Evolutionary conservation across 1,140 invertebrate species (phyloP), one percentile per base, ranked within the genome.

Genomic region (Lordiphosa stackelbergi): DNA sequence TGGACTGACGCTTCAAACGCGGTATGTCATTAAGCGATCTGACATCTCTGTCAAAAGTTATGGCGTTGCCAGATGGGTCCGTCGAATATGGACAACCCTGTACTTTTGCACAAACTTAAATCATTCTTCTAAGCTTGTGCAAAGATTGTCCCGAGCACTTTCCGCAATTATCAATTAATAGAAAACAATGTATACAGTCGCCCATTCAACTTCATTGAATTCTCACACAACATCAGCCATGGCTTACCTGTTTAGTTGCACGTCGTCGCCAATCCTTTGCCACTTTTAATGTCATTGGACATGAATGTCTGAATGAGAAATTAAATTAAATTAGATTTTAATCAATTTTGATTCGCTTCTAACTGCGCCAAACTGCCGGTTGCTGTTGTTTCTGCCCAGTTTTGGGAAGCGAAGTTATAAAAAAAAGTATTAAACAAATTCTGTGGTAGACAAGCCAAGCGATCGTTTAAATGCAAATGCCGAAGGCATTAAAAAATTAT

Each of bases 401-500:
- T 49, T 36, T 36, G 12, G 41, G 45, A 40, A 3, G 5, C 24
- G 47, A 41, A 59, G 48, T 40, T 53, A 38, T 53, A 53, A 13
- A 63, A 16, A 16, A 60, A 68, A 48, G 4, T 16, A 12, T 49
- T 36, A 37, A 46, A 57, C 41, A 43, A 51, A 34, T 58, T 19
- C 22, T 46, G 36, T 66, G n/a, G 40, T 19, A 28, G 42, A 13
- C 36, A 24, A 24, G 38, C 28, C 1, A 31, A 31, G 28, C 7
- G 55, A 74, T 74, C 74, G 58, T 79, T 79, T 75, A 75, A 81
- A 79, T 79, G 75, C 75, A 74, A 81, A 79, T 64, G 47, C 5
- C 31, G 38, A 19, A 35, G 24, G 41, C 57, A 79, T 68, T 81
- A 69, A 78, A 78, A 79, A 62, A 31, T 61, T 74, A 69, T 73